Percentiles rank a stretch among this genome's conserved stretches.
phyloP scores from a whole-genome alignment of 2,113 vertebrate genomes.

The Onychostruthus taczanowskii region DNA sequence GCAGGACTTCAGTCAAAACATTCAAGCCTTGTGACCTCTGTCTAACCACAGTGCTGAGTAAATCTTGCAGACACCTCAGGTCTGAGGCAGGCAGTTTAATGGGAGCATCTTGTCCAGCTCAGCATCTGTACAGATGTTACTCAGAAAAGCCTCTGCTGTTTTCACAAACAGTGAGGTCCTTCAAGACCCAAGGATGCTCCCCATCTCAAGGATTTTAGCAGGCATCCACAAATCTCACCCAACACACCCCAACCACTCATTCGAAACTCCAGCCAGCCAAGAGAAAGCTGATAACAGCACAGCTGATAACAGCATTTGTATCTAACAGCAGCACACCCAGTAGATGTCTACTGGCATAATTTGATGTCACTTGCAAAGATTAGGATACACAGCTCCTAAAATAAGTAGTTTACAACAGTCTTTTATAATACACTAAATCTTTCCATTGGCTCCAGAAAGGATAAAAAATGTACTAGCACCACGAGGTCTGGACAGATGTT shows the following conservation, averaged over 20 bases:
- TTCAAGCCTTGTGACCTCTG: neutral
- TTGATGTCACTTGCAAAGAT: neutral
- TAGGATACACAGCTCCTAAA: neutral
- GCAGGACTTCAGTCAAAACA: neutral
- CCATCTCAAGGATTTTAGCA: neutral
- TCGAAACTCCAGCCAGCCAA: neutral
- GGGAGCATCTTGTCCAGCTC: neutral
- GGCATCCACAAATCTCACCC: neutral
- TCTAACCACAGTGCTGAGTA: neutral
- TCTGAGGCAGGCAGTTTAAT: neutral
- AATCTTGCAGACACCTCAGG: neutral
- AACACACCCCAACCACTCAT: neutral
- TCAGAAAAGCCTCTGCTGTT: neutral
- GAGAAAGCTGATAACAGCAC: neutral
- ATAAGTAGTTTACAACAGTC: neutral
- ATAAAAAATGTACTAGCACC: neutral
- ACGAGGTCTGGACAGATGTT: neutral
- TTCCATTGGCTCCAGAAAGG: neutral
- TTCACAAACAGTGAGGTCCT: neutral
- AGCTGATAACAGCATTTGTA: fast-evolving
- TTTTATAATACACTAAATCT: neutral
- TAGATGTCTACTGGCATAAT: neutral
- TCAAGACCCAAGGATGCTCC: neutral
- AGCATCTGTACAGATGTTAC: neutral
- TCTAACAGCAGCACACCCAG: neutral